phyloP scores from a whole-genome alignment of 2,797 vertebrate genomes.

The Steatocranus sp. region DNA sequence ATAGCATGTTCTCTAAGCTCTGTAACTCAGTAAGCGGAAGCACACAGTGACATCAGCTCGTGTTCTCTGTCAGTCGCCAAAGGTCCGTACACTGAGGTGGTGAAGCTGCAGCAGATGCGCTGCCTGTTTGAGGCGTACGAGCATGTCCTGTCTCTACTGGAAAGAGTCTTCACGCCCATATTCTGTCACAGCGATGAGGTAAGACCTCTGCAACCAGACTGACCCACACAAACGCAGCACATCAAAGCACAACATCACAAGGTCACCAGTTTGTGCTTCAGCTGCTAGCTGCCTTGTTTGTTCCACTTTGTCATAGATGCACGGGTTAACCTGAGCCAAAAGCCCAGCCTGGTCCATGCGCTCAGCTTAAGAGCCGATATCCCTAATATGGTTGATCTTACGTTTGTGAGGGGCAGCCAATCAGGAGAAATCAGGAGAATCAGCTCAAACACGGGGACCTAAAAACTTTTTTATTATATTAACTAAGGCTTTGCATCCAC shows the following conservation, averaged over 20 bases:
- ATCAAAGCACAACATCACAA: background rate
- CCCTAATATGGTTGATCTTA: background rate
- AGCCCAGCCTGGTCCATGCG: background rate
- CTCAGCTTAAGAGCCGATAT: background rate
- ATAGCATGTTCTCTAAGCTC: background rate
- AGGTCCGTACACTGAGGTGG: constrained; percentile 83
- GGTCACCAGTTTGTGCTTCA: background rate
- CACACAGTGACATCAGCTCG: background rate
- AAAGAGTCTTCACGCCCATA: constrained; percentile 93
- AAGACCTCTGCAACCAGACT: background rate
- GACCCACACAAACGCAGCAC: background rate
- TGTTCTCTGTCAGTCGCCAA: constrained; percentile 76
- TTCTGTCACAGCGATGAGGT: constrained; percentile 98
- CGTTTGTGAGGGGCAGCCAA: background rate
- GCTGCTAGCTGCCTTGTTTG: background rate
- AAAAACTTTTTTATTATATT: background rate
- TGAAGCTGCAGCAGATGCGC: constrained; percentile 90
- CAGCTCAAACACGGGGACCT: background rate
- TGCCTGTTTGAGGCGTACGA: constrained; percentile 97
- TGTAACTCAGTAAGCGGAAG: background rate
- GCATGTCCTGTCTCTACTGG: constrained; percentile 90
- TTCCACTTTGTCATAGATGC: background rate
- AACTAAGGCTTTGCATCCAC: background rate
- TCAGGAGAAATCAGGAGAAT: background rate
- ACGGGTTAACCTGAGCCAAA: background rate